phyloP scores from a whole-genome alignment of 2,888 invertebrate genomes.

The Ormyrus labotus region DNA sequence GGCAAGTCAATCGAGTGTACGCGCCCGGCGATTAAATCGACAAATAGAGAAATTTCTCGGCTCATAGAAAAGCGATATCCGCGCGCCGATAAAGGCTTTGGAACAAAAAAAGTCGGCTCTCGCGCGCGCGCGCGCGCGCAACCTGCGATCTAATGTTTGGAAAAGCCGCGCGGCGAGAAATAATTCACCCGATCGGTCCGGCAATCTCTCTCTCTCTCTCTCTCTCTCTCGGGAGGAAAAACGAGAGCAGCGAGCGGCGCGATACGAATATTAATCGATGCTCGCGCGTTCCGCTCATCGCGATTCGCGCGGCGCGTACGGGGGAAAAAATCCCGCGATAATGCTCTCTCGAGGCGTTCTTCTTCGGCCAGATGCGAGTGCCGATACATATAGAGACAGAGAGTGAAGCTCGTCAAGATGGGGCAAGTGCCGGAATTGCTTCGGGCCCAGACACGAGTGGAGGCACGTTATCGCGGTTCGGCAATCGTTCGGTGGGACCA shows the following conservation, averaged over 20 bases:
- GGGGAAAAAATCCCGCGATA: background rate
- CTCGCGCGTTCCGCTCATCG: background rate
- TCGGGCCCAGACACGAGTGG: background rate
- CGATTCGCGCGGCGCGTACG: slow-evolving; percentile 7
- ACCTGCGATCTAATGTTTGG: too few species aligned
- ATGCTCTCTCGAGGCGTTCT: slow-evolving; percentile 5
- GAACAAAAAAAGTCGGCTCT: background rate
- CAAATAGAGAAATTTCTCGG: slow-evolving; percentile 19
- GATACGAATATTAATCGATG: slow-evolving; percentile 45
- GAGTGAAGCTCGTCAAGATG: background rate
- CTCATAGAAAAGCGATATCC: slow-evolving; percentile 8
- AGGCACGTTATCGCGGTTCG: slow-evolving; percentile 23
- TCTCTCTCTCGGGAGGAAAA: background rate
- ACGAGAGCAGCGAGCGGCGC: background rate
- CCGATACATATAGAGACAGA: background rate
- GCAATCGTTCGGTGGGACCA: slow-evolving; percentile 22
- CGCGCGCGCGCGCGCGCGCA: too few species aligned
- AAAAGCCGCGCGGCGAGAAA: background rate
- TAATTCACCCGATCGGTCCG: slow-evolving; percentile 22
- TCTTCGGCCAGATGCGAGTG: slow-evolving; percentile 9
- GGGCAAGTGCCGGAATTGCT: slow-evolving; percentile 38
- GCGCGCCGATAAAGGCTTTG: background rate
- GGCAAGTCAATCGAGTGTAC: background rate
- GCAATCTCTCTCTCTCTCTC: background rate
- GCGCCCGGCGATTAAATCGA: background rate